Base-by-base conservation (phyloP, 2,888 invertebrate genomes). In the Hedychridium roseum region DNA sequence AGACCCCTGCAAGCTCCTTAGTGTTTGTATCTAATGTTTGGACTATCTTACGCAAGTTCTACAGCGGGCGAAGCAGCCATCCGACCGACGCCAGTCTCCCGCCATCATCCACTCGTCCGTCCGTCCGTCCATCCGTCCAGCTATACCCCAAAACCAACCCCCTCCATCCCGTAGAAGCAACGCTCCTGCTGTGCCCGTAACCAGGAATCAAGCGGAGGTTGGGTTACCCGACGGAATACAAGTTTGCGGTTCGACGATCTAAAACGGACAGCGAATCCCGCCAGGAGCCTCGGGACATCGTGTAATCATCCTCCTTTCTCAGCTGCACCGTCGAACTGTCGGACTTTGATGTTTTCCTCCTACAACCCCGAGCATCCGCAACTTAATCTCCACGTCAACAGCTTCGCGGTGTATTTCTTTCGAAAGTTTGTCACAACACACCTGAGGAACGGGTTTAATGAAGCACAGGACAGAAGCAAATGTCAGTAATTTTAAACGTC, bases 1-100 rank as follows among this genome's bases (percentile, higher is more conserved):
- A 47, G 42, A 37, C 38, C 43, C 42, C 27, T 28, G 15, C 5
- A 15, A 6, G 21, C 12, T 12, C 18, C 30, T 28, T 40, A 32
- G 39, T 71, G 68, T 66, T 70, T 68, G 65, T 66, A 67, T 66
- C 67, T 57, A 51, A 66, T 69, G 68, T 71, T 74, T 71, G 70
- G 68, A 70, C 68, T 69, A 70, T 70, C 68, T 70, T 68, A 64
- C 46, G 38, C 58, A 57, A 64, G 57, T 65, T 66, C 57, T 60
- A 49, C 58, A 50, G 45, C 55, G 37, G 44, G 40, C 23, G 20
- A 23, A n/a, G 17, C 35, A 28, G 28, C 21, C 5, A 28, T 4
- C 30, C 30, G n/a, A 3, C 30, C 18, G 31, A 17, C n/a, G 18
- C 53, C 55, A 59, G 58, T 63, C 57, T 61, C 53, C 50, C 51